Percentiles rank a stretch among this genome's conserved stretches.
phyloP scores from a whole-genome alignment of 2,888 invertebrate species.

The Tiliacea aurago region DNA sequence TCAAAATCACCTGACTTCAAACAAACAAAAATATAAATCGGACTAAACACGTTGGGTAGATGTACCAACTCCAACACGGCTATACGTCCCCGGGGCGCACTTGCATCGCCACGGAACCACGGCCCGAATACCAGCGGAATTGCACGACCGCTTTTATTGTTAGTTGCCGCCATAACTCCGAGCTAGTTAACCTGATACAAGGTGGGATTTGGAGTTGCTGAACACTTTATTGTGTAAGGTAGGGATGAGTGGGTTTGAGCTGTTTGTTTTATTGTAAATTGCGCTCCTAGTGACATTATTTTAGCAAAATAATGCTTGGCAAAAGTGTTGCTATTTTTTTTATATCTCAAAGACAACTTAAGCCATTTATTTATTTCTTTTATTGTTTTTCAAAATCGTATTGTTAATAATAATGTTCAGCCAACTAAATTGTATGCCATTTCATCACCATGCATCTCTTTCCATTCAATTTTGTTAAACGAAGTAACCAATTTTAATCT shows the following conservation, averaged over 20 bases:
- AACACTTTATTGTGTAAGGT: constrained; percentile 57
- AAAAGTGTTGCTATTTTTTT: constrained; percentile 10
- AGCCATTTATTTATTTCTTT: no score
- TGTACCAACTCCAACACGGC: constrained; percentile 53
- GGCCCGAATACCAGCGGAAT: constrained; percentile 61
- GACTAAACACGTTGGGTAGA: constrained; percentile 58
- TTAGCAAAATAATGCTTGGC: constrained; percentile 11
- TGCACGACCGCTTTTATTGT: constrained; percentile 72
- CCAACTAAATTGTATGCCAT: not conserved
- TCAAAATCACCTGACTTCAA: constrained; percentile 37
- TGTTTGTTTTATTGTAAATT: constrained; percentile 9
- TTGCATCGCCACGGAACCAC: constrained; percentile 66
- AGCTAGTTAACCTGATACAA: constrained; percentile 73
- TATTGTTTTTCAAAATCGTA: not conserved
- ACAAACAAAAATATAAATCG: constrained; percentile 57
- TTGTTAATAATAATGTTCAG: not conserved
- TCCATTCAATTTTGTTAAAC: not conserved
- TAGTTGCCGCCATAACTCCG: constrained; percentile 67
- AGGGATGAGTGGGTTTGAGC: constrained; percentile 14
- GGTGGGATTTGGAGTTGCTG: constrained; percentile 52
- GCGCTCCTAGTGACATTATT: constrained; percentile 15
- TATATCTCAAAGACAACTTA: not conserved
- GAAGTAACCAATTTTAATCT: not conserved
- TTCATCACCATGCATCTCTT: not conserved
- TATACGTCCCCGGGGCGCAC: constrained; percentile 68